Evolutionary conservation across 2,888 invertebrate species (phyloP), one percentile per base, ranked within the genome.

Genomic region (Pyrochroa serraticornis): DNA sequence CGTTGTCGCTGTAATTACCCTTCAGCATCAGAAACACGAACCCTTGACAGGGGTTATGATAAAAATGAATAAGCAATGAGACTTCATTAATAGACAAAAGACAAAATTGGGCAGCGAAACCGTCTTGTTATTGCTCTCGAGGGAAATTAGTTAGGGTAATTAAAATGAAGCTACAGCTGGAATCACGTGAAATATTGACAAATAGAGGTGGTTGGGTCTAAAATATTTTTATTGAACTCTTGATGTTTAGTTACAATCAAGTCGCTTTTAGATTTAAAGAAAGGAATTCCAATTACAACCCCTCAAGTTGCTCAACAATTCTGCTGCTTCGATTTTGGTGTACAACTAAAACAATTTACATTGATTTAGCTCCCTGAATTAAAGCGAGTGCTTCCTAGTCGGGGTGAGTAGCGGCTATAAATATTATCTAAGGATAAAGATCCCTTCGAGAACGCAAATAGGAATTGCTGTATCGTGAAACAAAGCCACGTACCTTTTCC

Each of bases 401-500:
- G 66, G 71, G 71, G 71, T 70, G 71, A 73, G 71, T 71, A 63
- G 60, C 60, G 48, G 67, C 69, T 63, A 71, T 73, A 73, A 73
- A 73, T 73, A 69, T 66, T 48, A 60, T 59, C 59, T 62, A 63
- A 61, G 57, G 22, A 22, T 22, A 22, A 22, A 22, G 22, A 22
- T 2, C 22, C 22, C 22, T 22, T 22, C 22, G 22, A 22, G 22
- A 22, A 22, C 22, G 22, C 22, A 22, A 22, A 22, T 22, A 22
- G 22, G 22, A 22, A 22, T 3, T 22, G 22, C n/a, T n/a, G n/a
- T n/a, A n/a, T n/a, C 5, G 22, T 22, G 22, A 5, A 22, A 22
- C 34, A 32, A 8, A 14, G 2, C 9, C 41, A 71, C 79, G 80
- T 72, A 84, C 84, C 75, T 80, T 81, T 63, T 83, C 82, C 60